phyloP scores from a whole-genome alignment of 1,140 invertebrate species.

The roundworm (Caenorhabditis elegans) region WBcel235 BX284604.4:7320001-7320500 shows the following conservation, averaged over 20 bases:
- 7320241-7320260: background rate
- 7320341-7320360: slow-evolving; percentile 1
- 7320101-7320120: slow-evolving; percentile 25
- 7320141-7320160: background rate
- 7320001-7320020: background rate
- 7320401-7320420: slow-evolving; percentile 5
- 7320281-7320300: background rate
- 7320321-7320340: slow-evolving; percentile 14
- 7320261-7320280: background rate
- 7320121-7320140: background rate
- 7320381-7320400: background rate
- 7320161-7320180: slow-evolving; percentile 20
- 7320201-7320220: background rate
- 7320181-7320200: background rate
- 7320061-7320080: slow-evolving; percentile 10
- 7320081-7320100: background rate
- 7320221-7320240: background rate
- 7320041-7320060: slow-evolving; percentile 19
- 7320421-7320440: slow-evolving; percentile 22
- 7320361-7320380: background rate
- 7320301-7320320: background rate
- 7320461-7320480: background rate
- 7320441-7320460: background rate
- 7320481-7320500: background rate
- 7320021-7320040: slow-evolving; percentile 10